Conservation (phyloP, 2,888 invertebrate genomes). For the Agriopis aurantiaria region DNA sequence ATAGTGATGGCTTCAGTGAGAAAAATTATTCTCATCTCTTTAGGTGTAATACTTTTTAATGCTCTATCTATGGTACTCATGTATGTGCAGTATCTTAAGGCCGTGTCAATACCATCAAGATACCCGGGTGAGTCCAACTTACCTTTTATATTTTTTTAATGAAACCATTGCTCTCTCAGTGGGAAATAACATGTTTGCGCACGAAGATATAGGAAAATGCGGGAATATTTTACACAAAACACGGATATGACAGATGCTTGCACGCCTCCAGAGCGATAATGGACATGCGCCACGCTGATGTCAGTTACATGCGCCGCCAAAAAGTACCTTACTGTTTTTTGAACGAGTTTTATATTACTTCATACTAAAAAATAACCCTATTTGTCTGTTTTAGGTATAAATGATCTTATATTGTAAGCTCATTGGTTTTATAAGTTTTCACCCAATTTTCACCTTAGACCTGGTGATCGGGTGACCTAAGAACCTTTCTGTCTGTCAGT, state of each 20-base stretch:
- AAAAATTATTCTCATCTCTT: not conserved
- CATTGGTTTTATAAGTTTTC: too few species aligned
- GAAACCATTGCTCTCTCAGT: not conserved
- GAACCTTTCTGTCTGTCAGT: too few species aligned
- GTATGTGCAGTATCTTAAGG: constrained; percentile 10
- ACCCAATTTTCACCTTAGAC: too few species aligned
- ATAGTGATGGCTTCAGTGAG: constrained; percentile 4
- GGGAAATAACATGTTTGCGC: constrained; percentile 7
- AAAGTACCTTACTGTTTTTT: too few species aligned
- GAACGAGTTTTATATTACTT: too few species aligned
- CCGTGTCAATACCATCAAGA: not conserved
- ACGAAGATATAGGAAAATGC: constrained; percentile 14
- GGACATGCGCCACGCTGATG: too few species aligned
- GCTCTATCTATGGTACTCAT: constrained; percentile 1
- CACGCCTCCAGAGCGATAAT: too few species aligned
- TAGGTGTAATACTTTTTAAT: not conserved
- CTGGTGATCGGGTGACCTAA: too few species aligned
- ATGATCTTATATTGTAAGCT: too few species aligned
- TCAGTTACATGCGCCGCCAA: too few species aligned
- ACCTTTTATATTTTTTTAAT: not conserved
- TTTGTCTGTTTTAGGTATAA: too few species aligned
- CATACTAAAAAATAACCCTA: too few species aligned
- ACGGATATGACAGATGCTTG: constrained; percentile 31
- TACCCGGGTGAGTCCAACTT: not conserved
- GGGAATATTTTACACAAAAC: constrained; percentile 35